Percentiles rank a stretch among this genome's conserved stretches.
Conservation (phyloP, 2,888 invertebrate species). For the Germaria angustata region DNA sequence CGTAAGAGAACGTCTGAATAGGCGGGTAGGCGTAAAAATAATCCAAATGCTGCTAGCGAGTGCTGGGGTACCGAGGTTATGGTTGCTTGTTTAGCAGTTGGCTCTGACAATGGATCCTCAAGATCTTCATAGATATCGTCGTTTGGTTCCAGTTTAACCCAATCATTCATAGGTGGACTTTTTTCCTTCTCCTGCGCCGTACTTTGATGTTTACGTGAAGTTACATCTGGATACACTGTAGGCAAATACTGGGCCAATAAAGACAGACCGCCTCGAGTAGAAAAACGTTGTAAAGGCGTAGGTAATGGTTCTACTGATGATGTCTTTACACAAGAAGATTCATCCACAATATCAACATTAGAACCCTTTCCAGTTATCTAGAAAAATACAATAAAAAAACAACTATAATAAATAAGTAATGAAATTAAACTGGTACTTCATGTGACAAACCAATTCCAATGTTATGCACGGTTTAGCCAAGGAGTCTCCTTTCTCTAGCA, state of each 20-base stretch:
- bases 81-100: conserved; percentile 81
- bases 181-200: conserved; percentile 79
- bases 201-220: conserved; percentile 82
- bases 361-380: conserved; percentile 45
- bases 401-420: not conserved
- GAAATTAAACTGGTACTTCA: not conserved
- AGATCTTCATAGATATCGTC: conserved; percentile 84
- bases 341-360: conserved; percentile 71
- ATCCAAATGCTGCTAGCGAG: conserved; percentile 93
- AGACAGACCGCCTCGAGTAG: conserved; percentile 92
- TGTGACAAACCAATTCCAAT: conserved; percentile 73
- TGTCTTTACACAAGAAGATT: conserved; percentile 72
- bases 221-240: conserved; percentile 90
- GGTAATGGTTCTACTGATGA: conserved; percentile 77
- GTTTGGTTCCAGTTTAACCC: conserved; percentile 82
- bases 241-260: conserved; percentile 93
- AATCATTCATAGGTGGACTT: conserved; percentile 78
- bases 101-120: conserved; percentile 81
- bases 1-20: conserved; percentile 93
- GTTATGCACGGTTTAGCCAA: conserved; percentile 81
- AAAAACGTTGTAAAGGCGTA: conserved; percentile 90
- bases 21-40: conserved; percentile 92
- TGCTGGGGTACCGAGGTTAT: conserved; percentile 91
- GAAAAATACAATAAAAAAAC: not conserved
- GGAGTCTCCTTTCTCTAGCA: conserved; percentile 81